These are phyloP conservation scores for Venustaconcha ellipsiformis DNA, from an alignment of 1,140 invertebrate genomes.

Conservation along the genomic window DNA sequence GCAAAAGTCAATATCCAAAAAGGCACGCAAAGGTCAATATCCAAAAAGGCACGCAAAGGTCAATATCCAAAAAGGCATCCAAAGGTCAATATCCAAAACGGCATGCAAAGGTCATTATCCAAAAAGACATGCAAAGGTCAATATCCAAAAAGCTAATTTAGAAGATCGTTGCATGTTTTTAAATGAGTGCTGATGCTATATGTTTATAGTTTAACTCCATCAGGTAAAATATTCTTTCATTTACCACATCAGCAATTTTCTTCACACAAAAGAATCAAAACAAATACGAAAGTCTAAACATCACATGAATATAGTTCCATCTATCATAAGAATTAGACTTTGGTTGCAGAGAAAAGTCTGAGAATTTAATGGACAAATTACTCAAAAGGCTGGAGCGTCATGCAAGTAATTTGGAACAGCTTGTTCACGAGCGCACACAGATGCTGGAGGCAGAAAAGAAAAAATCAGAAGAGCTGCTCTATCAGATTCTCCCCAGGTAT, in stretches of 20 bases:
- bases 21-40: too few species aligned
- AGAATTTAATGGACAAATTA: conserved; percentile 92
- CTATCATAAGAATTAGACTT: neutral
- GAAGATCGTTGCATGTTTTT: too few species aligned
- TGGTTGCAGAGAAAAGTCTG: neutral
- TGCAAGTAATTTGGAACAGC: conserved; percentile 91
- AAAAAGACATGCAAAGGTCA: too few species aligned
- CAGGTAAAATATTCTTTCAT: neutral
- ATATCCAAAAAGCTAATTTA: too few species aligned
- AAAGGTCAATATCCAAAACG: too few species aligned
- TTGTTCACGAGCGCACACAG: conserved; percentile 88
- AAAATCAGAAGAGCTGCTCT: conserved; percentile 91
- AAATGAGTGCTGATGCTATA: too few species aligned
- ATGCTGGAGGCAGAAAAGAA: conserved; percentile 92
- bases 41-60: too few species aligned
- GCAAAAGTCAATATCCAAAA: too few species aligned
- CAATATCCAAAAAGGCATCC: too few species aligned
- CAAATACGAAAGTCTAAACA: too few species aligned
- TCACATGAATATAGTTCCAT: neutral
- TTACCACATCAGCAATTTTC: neutral
- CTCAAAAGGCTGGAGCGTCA: conserved; percentile 95
- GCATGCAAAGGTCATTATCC: too few species aligned
- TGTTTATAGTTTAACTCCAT: neutral
- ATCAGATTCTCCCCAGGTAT: conserved; percentile 90
- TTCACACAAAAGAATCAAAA: neutral